These are phyloP conservation scores for Cheirogaleus medius DNA, from an alignment of 2,113 vertebrate genomes.

Conservation along the genomic window DNA sequence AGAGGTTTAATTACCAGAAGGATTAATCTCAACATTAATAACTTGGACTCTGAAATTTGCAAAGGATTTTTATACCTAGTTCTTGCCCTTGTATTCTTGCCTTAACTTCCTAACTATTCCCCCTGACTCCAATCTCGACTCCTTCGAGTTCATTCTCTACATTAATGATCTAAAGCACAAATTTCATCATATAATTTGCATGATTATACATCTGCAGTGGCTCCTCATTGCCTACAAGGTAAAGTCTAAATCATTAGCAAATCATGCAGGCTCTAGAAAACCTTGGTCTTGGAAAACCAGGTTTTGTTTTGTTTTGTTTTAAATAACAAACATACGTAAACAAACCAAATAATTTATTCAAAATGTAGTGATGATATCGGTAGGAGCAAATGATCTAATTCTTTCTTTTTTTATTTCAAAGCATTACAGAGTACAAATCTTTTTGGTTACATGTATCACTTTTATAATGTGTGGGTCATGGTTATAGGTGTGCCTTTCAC, in stretches of 20 bases:
- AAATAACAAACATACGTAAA: not conserved
- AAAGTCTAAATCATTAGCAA: not conserved
- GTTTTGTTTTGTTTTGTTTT: not conserved
- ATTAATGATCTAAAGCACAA: not conserved
- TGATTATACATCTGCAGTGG: not conserved
- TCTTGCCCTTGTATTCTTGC: not conserved
- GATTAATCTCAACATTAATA: conserved; percentile 28
- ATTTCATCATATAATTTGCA: not conserved
- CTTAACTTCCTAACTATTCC: not conserved
- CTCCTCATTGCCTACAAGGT: not conserved
- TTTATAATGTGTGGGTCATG: no score
- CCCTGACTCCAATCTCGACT: not conserved
- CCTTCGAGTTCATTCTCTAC: not conserved
- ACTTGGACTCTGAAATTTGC: not conserved
- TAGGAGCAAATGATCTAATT: not conserved
- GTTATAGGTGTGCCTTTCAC: no score
- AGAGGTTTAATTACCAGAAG: not conserved
- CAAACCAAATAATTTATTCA: not conserved
- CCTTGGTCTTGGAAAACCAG: not conserved
- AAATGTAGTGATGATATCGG: not conserved
- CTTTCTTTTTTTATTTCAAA: no score
- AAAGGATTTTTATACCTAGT: not conserved
- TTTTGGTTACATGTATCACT: no score
- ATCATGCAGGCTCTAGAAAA: not conserved
- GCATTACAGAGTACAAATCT: no score